Conservation (phyloP, 2,113 vertebrate genomes). For the Osmerus eperlanus region DNA sequence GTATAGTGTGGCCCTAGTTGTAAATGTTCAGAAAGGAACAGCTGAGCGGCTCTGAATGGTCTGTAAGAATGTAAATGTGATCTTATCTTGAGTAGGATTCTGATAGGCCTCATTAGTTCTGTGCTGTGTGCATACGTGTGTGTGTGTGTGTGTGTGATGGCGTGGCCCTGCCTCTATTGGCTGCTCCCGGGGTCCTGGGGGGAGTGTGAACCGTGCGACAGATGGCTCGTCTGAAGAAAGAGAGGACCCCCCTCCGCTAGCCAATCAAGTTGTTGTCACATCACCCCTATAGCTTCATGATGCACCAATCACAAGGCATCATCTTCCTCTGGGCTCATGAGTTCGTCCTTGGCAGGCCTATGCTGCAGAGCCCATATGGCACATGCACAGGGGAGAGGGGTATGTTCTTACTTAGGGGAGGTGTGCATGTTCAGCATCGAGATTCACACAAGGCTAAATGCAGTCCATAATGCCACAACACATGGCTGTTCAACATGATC, state of each 20-base stretch:
- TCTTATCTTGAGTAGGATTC: too few species aligned
- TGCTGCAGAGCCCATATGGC: too few species aligned
- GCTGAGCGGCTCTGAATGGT: background rate
- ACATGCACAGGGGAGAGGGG: too few species aligned
- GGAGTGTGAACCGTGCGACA: slow-evolving; percentile 65
- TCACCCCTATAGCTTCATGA: slow-evolving; percentile 31
- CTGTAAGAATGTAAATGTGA: background rate
- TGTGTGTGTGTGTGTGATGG: slow-evolving; percentile 16
- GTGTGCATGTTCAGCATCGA: too few species aligned
- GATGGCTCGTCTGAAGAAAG: slow-evolving; percentile 58
- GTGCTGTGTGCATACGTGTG: slow-evolving; percentile 22
- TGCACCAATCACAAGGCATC: too few species aligned
- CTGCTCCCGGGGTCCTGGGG: slow-evolving; percentile 39
- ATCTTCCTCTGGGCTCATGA: too few species aligned
- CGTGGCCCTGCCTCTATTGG: slow-evolving; percentile 27
- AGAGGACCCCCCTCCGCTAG: slow-evolving; percentile 45
- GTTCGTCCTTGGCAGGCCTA: too few species aligned
- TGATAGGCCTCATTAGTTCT: background rate
- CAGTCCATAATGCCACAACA: too few species aligned
- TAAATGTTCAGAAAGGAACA: too few species aligned
- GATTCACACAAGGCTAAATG: too few species aligned
- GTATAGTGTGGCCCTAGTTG: background rate
- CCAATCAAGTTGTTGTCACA: slow-evolving; percentile 41
- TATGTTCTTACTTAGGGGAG: too few species aligned
- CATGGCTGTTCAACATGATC: too few species aligned